These are phyloP conservation scores for Penelope pileata DNA, from an alignment of 2,113 vertebrate species.

Conservation along the genomic window DNA sequence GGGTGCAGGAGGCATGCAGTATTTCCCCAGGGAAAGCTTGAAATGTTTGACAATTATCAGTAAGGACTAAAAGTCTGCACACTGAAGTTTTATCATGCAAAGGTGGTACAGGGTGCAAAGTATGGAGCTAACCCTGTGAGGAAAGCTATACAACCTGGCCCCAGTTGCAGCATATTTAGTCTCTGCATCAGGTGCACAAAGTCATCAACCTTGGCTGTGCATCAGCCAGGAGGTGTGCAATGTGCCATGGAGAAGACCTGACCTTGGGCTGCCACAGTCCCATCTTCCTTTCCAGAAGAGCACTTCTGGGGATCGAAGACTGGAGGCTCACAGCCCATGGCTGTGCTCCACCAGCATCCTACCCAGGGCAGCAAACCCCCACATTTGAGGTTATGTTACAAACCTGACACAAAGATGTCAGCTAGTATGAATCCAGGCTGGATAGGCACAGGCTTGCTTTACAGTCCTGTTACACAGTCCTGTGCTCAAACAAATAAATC, in stretches of 20 bases:
- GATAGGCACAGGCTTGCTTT: background rate
- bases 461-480: background rate
- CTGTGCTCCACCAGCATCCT: background rate
- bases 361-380: background rate
- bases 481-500: background rate
- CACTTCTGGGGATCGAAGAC: background rate
- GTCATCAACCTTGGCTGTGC: background rate
- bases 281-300: background rate
- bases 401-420: background rate
- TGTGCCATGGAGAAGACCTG: background rate
- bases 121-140: rapidly evolving
- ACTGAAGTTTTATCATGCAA: background rate
- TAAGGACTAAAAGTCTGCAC: background rate
- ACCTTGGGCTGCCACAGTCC: background rate
- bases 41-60: background rate
- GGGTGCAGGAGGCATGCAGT: rapidly evolving
- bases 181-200: background rate
- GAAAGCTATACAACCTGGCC: background rate
- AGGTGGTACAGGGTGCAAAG: background rate
- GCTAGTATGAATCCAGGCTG: background rate
- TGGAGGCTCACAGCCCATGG: background rate
- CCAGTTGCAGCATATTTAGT: background rate
- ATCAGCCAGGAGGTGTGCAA: background rate
- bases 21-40: background rate
- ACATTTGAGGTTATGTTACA: background rate